phyloP scores from a whole-genome alignment of 2,113 vertebrate genomes.

The Lipophrys pholis region DNA sequence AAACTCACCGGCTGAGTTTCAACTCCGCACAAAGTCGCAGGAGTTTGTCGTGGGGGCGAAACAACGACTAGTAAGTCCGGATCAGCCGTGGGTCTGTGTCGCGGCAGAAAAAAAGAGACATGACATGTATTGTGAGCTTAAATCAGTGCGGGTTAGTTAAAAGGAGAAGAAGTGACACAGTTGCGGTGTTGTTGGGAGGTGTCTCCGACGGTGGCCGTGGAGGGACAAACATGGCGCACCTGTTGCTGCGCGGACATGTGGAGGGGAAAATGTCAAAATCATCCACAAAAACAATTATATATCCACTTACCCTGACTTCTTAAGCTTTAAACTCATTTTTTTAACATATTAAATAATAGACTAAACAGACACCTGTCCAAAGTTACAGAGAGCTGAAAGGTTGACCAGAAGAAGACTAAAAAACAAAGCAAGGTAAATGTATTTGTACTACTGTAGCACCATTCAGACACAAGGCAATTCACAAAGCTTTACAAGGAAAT shows the following conservation, averaged over 20 bases:
- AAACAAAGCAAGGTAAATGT: no score
- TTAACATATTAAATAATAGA: no score
- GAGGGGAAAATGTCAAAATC: no score
- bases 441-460: no score
- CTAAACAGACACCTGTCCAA: no score
- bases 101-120: neutral
- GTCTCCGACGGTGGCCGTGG: conserved; percentile 48
- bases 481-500: no score
- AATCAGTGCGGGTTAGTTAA: conserved; percentile 56
- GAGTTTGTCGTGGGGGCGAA: neutral
- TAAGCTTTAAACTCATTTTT: no score
- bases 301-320: no score
- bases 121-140: neutral
- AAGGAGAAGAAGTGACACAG: conserved; percentile 62
- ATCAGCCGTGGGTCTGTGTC: neutral
- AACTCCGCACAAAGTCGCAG: neutral
- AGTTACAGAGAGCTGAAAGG: no score
- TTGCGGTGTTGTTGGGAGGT: conserved; percentile 1
- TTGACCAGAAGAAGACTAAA: no score
- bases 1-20: conserved; percentile 49
- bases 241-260: conserved; percentile 25
- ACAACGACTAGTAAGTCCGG: neutral
- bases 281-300: no score
- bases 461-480: no score
- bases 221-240: conserved; percentile 65